Evolutionary conservation across 2,888 invertebrate genomes (phyloP).

Genomic region (Hipparchia sbordonii): DNA sequence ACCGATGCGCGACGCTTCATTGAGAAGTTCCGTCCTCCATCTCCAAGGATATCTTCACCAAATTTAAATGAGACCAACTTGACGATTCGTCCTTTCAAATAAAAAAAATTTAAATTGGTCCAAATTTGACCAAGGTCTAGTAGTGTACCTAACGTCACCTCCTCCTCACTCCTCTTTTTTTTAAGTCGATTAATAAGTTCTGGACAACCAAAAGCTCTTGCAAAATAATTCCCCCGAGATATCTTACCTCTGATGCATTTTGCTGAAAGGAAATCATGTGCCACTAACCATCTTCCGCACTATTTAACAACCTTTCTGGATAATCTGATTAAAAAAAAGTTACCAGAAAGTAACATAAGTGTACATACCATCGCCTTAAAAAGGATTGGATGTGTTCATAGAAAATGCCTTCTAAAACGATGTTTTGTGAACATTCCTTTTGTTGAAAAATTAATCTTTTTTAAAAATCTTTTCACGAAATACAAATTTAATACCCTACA

Average conservation of each 20-base stretch:
- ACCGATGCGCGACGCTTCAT: too few species aligned
- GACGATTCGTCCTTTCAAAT: too few species aligned
- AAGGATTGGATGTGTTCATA: constrained; percentile 21
- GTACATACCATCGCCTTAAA: constrained; percentile 22
- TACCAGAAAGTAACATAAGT: constrained; percentile 25
- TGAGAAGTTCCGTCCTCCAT: too few species aligned
- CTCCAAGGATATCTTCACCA: too few species aligned
- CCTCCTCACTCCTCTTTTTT: too few species aligned
- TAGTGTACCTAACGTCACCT: too few species aligned
- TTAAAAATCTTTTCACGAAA: not conserved
- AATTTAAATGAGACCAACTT: too few species aligned
- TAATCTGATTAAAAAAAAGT: constrained; percentile 27
- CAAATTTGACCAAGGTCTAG: too few species aligned
- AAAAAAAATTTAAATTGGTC: too few species aligned
- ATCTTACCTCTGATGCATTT: constrained; percentile 39
- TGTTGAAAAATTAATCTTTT: constrained; percentile 27
- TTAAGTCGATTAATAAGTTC: too few species aligned
- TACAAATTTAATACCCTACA: constrained; percentile 16
- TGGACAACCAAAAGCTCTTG: constrained; percentile 10
- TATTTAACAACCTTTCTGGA: constrained; percentile 49
- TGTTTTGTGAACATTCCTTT: constrained; percentile 35
- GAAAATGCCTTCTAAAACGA: constrained; percentile 23
- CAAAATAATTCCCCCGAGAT: constrained; percentile 44
- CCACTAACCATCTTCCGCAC: constrained; percentile 57
- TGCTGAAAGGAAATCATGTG: constrained; percentile 51